Base-by-base conservation (phyloP, 2,888 invertebrate genomes). In the Lucinisca nassula region DNA sequence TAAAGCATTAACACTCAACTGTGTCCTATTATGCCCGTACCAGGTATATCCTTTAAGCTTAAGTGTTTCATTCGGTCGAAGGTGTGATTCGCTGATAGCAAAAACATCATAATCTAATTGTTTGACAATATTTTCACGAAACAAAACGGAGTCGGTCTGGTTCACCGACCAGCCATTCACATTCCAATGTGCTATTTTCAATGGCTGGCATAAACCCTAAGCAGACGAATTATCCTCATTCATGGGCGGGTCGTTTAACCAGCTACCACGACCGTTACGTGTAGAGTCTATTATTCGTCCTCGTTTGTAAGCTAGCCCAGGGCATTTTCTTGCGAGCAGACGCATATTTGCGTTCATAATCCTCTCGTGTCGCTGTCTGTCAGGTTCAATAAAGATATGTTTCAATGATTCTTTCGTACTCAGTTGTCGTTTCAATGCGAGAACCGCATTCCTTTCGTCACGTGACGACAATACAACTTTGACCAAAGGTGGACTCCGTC, bases 21-120 rank as follows among this genome's bases (percentile, higher is more conserved):
- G 37, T 24, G 72, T 72, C n/a, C 40, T 37, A 24, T 72, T 72
- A 72, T 72, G 72, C 8, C 72, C 72, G 27, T 61, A 61, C 61
- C 61, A 61, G 14, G 61, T 61, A 30, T 61, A 61, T 4, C 61
- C 61, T 2, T 61, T 61, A 61, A 61, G 61, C 14, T 24, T 61
- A 14, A 61, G 2, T 30, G 61, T 8, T 27, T 61, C 61, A 14
- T 61, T 61, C 14, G 61, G 61, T 30, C 27, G 2, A 27, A 61
- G 14, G 61, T 61, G 61, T 12, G 61, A 61, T 61, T 61, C 27
- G 30, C 61, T 61, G 30, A 61, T 61, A 27, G 61, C 61, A 61
- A 61, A 30, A 27, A 27, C 27, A 30, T 61, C 61, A 27, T 61
- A 61, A 27, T 61, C 27, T 30, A 61, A 27, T 8, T 61, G 61